Conservation (phyloP, 1,140 invertebrate genomes). For the Dryas iulia region DNA sequence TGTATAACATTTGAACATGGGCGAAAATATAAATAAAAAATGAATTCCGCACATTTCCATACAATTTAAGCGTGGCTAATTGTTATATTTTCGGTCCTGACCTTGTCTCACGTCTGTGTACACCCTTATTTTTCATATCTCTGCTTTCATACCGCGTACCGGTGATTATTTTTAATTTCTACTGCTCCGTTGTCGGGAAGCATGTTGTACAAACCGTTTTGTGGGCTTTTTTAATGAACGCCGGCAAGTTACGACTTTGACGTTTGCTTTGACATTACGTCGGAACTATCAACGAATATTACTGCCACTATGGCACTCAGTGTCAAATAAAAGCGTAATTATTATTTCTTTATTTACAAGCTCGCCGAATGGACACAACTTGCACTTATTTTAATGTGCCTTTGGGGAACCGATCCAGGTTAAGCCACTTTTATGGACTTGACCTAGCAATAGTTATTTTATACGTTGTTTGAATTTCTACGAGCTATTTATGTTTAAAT, state of each 20-base stretch:
- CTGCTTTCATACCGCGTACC: constrained; percentile 53
- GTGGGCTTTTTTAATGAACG: constrained; percentile 63
- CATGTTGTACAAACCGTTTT: constrained; percentile 64
- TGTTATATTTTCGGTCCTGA: constrained; percentile 1
- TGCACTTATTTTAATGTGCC: constrained; percentile 34
- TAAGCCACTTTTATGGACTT: constrained; percentile 5
- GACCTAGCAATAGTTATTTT: constrained; percentile 2
- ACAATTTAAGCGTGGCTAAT: constrained; percentile 1
- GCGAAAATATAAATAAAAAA: neutral
- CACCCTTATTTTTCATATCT: constrained; percentile 72
- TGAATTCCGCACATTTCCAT: neutral
- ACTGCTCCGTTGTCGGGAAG: constrained; percentile 59
- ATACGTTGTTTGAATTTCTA: neutral
- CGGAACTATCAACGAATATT: constrained; percentile 44
- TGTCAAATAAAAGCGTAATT: constrained; percentile 43
- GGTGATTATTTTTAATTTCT: constrained; percentile 75
- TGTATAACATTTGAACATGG: neutral
- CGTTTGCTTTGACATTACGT: constrained; percentile 53
- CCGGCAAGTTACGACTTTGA: constrained; percentile 54
- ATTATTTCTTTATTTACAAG: constrained; percentile 40
- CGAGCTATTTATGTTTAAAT: neutral
- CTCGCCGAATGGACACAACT: constrained; percentile 25
- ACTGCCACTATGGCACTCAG: constrained; percentile 36
- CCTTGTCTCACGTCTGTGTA: constrained; percentile 9
- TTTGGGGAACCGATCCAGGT: constrained; percentile 11